A percentile compares a stretch with the other conserved stretches of the same genome.
These are phyloP conservation scores for Amblyopsis rosae DNA, from an alignment of 2,113 vertebrate genomes.

Conservation along the genomic window DNA sequence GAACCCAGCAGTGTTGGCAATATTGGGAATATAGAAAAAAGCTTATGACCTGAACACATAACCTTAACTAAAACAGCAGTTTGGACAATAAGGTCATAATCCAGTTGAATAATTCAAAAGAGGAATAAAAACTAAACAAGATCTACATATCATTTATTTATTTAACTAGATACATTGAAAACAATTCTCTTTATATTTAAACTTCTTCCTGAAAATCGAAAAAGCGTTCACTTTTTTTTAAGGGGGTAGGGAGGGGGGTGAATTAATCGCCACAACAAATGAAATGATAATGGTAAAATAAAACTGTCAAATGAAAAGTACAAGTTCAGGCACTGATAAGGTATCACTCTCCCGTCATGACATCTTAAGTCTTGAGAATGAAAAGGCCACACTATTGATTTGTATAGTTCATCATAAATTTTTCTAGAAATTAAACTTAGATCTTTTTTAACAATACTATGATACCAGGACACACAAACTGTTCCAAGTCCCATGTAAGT, in stretches of 20 bases:
- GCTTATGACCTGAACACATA: slow-evolving; percentile 57
- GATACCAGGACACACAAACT: slow-evolving; percentile 36
- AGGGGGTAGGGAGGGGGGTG: slow-evolving; percentile 67
- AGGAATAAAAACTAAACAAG: slow-evolving; percentile 73
- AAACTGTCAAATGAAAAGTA: slow-evolving; percentile 77
- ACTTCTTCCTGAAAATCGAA: slow-evolving; percentile 76
- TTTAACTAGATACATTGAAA: slow-evolving; percentile 77
- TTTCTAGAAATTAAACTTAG: slow-evolving; percentile 74
- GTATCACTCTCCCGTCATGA: slow-evolving; percentile 81
- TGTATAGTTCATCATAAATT: slow-evolving; percentile 78
- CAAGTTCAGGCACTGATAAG: slow-evolving; percentile 85
- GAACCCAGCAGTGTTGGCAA: slow-evolving; percentile 50
- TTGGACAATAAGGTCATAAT: slow-evolving; percentile 57
- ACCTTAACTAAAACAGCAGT: slow-evolving; percentile 65
- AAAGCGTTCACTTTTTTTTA: slow-evolving; percentile 56
- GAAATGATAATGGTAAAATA: slow-evolving; percentile 77
- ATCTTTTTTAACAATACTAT: slow-evolving; percentile 35
- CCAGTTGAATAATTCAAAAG: slow-evolving; percentile 61
- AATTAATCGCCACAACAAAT: slow-evolving; percentile 75
- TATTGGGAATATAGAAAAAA: slow-evolving; percentile 43
- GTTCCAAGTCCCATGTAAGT: slow-evolving; percentile 63
- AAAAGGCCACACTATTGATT: slow-evolving; percentile 85
- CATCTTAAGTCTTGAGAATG: slow-evolving; percentile 82
- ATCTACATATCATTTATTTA: slow-evolving; percentile 77
- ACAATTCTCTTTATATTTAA: slow-evolving; percentile 69